A percentile compares a stretch with the other conserved stretches of the same genome.
phyloP scores from a whole-genome alignment of 2,797 vertebrate genomes.

The Ptychobarbus kaznakovi region DNA sequence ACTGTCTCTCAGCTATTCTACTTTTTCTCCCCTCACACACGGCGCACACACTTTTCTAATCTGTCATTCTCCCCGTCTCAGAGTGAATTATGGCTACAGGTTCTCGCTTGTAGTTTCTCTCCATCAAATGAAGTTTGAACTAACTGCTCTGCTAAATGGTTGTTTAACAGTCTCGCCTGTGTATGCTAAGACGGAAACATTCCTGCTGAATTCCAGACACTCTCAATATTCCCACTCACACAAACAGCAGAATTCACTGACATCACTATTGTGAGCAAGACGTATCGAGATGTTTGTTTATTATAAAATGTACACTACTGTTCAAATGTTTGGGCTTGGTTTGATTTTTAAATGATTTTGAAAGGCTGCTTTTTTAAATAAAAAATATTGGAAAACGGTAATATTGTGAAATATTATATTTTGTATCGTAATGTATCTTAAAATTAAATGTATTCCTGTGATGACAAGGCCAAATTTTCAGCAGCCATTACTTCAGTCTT shows the following conservation, averaged over 20 bases:
- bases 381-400: too few species aligned
- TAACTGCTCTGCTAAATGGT: neutral
- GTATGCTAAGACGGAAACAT: slow-evolving; percentile 33
- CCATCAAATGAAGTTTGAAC: neutral
- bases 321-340: neutral
- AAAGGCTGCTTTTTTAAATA: neutral
- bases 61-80: neutral
- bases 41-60: neutral
- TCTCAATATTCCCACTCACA: slow-evolving; percentile 46
- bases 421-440: neutral
- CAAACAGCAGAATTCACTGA: slow-evolving; percentile 14
- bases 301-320: neutral
- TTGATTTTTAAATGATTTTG: neutral
- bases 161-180: neutral
- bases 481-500: neutral
- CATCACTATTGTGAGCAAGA: neutral
- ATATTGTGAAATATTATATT: neutral
- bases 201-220: slow-evolving; percentile 41
- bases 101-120: neutral
- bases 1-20: neutral
- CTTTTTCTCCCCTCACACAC: neutral
- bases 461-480: neutral
- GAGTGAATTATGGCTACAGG: slow-evolving; percentile 3
- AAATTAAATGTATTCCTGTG: neutral
- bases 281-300: neutral